Percentiles rank a stretch among this genome's conserved stretches.
Conservation (phyloP, 2,888 invertebrate species). For the Drosophila robusta region DNA sequence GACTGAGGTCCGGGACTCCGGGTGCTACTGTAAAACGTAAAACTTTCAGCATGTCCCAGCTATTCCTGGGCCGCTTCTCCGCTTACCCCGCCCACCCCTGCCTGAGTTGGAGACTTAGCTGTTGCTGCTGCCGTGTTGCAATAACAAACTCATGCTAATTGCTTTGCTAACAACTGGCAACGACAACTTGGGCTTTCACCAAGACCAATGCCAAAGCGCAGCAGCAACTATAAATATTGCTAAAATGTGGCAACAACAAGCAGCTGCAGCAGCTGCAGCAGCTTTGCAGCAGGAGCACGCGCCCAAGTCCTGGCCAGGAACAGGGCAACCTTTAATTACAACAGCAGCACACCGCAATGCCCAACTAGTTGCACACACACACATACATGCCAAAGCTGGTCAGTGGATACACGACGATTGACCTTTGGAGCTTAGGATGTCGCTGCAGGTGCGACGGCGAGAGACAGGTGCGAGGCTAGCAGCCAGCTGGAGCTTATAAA, state of each 20-base stretch:
- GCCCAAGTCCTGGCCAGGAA: constrained; percentile 39
- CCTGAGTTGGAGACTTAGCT: constrained; percentile 28
- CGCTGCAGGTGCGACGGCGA: constrained; percentile 43
- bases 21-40: constrained; percentile 12
- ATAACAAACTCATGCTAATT: constrained; percentile 79
- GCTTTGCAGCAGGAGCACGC: constrained; percentile 32
- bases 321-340: constrained; percentile 72
- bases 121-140: constrained; percentile 53
- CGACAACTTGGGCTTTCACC: constrained; percentile 58
- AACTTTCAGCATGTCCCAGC: constrained; percentile 60
- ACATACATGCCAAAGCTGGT: constrained; percentile 29
- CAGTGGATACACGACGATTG: constrained; percentile 65
- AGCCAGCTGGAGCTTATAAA: constrained; percentile 59
- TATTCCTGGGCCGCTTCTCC: constrained; percentile 13
- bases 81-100: not conserved
- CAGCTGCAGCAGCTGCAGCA: constrained; percentile 22
- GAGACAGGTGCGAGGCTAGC: constrained; percentile 28
- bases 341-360: constrained; percentile 53
- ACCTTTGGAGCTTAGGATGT: constrained; percentile 63
- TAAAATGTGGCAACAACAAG: constrained; percentile 52
- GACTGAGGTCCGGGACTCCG: constrained; percentile 14
- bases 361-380: constrained; percentile 50
- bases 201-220: constrained; percentile 56
- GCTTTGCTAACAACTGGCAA: constrained; percentile 78
- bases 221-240: constrained; percentile 72